These are phyloP conservation scores for Coremacera marginata DNA, from an alignment of 2,888 invertebrate species.

Conservation along the genomic window DNA sequence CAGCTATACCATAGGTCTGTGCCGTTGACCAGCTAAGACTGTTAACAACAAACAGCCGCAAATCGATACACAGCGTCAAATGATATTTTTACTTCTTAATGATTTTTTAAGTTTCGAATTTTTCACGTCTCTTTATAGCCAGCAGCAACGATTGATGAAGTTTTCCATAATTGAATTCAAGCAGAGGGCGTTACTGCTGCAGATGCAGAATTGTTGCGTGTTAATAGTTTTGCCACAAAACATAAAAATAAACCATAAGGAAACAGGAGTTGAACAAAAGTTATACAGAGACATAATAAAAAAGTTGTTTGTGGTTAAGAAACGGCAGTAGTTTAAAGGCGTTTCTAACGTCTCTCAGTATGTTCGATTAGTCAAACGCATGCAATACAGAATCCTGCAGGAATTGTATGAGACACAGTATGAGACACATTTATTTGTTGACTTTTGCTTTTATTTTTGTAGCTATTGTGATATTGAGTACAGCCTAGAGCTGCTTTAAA, in stretches of 20 bases:
- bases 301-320: no score
- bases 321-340: neutral
- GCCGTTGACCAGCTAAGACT: constrained; percentile 10
- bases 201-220: constrained; percentile 22
- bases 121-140: constrained; percentile 10
- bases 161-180: constrained; percentile 42
- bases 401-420: neutral
- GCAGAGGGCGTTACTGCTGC: constrained; percentile 43
- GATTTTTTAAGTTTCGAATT: constrained; percentile 20
- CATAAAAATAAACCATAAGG: no score
- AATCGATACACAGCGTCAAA: constrained; percentile 6
- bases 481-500: neutral
- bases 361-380: neutral
- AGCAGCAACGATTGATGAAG: constrained; percentile 21
- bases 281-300: no score
- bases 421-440: neutral
- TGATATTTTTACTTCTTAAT: neutral
- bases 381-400: neutral
- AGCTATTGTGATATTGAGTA: neutral
- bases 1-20: neutral
- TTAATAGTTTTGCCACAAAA: neutral
- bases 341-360: neutral
- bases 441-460: neutral
- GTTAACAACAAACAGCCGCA: neutral
- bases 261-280: no score